Conservation (phyloP, 2,113 vertebrate genomes). For the Strigops habroptila region DNA sequence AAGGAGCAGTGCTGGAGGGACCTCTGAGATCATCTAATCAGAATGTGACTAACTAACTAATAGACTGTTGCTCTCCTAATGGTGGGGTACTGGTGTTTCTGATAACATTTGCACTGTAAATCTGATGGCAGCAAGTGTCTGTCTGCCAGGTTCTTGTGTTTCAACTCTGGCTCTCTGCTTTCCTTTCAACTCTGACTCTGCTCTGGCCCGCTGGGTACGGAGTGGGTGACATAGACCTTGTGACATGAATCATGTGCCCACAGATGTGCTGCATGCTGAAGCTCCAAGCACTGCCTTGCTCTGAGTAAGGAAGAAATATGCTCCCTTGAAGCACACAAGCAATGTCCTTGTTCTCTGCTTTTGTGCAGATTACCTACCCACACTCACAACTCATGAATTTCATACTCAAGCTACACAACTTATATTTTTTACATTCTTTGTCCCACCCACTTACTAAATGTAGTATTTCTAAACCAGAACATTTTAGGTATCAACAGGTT, state of each 20-base stretch:
- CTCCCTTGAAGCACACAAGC: background rate
- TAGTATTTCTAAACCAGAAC: background rate
- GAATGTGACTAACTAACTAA: background rate
- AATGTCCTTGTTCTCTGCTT: background rate
- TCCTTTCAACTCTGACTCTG: background rate
- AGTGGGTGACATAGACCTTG: background rate
- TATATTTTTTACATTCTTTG: background rate
- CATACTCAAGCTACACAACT: background rate
- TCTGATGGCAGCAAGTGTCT: background rate
- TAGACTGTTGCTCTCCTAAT: background rate
- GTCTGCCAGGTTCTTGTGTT: background rate
- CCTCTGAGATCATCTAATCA: background rate
- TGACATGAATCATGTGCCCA: accelerated
- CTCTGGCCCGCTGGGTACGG: background rate
- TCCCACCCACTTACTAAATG: accelerated
- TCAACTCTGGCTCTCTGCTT: background rate
- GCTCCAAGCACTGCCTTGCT: background rate
- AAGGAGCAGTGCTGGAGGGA: background rate
- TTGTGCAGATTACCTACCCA: background rate
- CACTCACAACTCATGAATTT: background rate
- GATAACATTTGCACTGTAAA: background rate
- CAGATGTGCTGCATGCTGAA: background rate
- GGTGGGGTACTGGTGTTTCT: background rate
- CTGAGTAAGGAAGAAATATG: background rate
- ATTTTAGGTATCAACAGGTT: background rate